Evolutionary conservation across 64 coral and sea anemone species (phyloP), one percentile per base, ranked within the genome.

Genomic region (Actinia tenebrosa): DNA sequence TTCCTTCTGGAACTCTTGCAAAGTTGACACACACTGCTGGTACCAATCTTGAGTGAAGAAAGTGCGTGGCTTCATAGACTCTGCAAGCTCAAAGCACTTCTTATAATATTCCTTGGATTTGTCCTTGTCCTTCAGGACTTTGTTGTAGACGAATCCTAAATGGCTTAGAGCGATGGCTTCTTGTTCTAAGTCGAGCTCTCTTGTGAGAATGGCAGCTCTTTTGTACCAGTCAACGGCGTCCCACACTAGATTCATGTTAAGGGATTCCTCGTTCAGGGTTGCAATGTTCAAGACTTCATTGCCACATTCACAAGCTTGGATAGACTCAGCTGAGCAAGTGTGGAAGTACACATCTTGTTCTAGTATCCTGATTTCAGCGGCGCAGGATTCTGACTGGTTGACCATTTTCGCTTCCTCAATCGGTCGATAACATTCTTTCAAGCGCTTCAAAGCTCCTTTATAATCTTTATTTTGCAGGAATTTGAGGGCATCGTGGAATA

Each of bases 221-320:
- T 97, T 97, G 80, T 90, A 97, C 94, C 94, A 93, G 53, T 97
- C 94, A 44, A 97, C 90, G 17, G 88, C 95, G 56, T 93, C 91
- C 87, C 87, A 98, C 19, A 98, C 66, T 37, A 98, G 42, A 22
- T 77, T 83, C 75, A 93, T 56, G 53, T 98, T 85, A 10, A 93
- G 78, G 2, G 87, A 83, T 89, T 93, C 95, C 47, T 98, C 47
- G 60, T 93, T 60, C 56, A 66, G 10, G 1, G 30, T 42, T 44
- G 91, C 91, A 10, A 11, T 55, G 8, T 98, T 71, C 44, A 98
- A 75, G 0, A 98, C 47, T 26, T 93, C 15, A 10, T 80, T 20
- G 1, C 95, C 95, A 18, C 3, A 22, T 43, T 88, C 69, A 1
- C 89, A 91, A 15, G 91, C 95, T 54, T 98, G 95, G 22, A 98